Evolutionary conservation across 2,888 invertebrate genomes (phyloP), one percentile per base, ranked within the genome.

Genomic region (Xestia xanthographa): DNA sequence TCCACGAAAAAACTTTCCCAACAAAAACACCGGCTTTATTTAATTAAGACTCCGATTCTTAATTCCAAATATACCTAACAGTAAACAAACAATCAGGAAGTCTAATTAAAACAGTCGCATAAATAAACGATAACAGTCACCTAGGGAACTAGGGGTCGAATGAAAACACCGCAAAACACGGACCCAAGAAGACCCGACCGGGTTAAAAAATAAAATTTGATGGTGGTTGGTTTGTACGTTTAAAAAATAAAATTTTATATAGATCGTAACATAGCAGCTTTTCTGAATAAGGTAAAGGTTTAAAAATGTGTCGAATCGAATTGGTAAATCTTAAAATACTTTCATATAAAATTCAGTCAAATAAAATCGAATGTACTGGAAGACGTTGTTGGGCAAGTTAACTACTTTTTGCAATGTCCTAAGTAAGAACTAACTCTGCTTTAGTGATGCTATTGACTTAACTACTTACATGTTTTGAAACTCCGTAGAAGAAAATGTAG

Each of bases 91-190:
- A 80, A 83, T 86, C 85, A 84, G 77, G 72, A 86, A 83, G 79
- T 84, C 76, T 87, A 89, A 90, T 90, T 90, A 90, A 90, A 89
- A 87, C 84, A 86, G 86, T 86, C 82, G 86, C 87, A 89, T 90
- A 90, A 90, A 90, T 89, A 90, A 88, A 89, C 86, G 83, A 89
- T 87, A 88, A 90, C 84, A 85, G 85, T 82, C 81, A 86, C 84
- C 89, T 80, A 78, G 88, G 87, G 87, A 82, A 67, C 78, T 76
- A 79, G 76, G 66, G 86, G 82, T 80, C 80, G 80, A 87, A 87
- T 86, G 80, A 86, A 85, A 89, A 86, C 80, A 85, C 86, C 84
- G 79, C 87, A 86, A 86, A 87, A 88, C 77, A 83, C 85, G 85
- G 80, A 83, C 83, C 82, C 71, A 77, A 84, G 75, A 83, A 85